Base-by-base conservation (phyloP, 2,888 invertebrate species). In the Himalopsyche japonica region DNA sequence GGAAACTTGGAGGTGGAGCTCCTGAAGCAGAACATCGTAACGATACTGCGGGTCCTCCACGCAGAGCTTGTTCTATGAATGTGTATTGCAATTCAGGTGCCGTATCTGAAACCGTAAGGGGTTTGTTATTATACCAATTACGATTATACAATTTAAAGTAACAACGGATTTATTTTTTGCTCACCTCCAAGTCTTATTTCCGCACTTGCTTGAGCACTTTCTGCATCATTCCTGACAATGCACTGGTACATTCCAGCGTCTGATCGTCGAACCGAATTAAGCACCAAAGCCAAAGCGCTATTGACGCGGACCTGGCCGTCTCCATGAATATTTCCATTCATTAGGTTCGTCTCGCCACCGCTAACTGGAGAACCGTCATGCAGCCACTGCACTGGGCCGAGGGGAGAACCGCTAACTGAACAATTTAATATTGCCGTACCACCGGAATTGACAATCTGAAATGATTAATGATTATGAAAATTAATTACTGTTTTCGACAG, bases 201-300 rank as follows among this genome's bases (percentile, higher is more conserved):
- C 0, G 96, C 95, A 88, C 95, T 95, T 76, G 96, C 96, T 89
- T 97, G 97, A 8, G 96, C 95, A 87, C 95, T 96, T 88, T 96
- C 95, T 87, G 94, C 92, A 88, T 96, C 95, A 88, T 95, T 96
- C 88, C 95, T 93, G 20, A 96, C 96, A 88, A 97, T 93, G 90
- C 98, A 98, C 90, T 98, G 98, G 91, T 98, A 98, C 91, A 97
- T 96, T 48, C 98, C 98, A 88, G 94, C 94, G 90, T 98, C 97
- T 79, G 95, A 94, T 77, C 97, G 92, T 70, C 95, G 95, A 37
- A 97, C 95, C 5, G 90, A 88, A 0, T 90, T 87, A 37, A 92
- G 90, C 15, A 91, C 87, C n/a, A 92, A 89, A 87, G 91, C 91
- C 10, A 85, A 49, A 12, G 83, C 85, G 64, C 82, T 80, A 10